Base-by-base conservation (phyloP, 2,113 vertebrate genomes). In the Naja naja region DNA sequence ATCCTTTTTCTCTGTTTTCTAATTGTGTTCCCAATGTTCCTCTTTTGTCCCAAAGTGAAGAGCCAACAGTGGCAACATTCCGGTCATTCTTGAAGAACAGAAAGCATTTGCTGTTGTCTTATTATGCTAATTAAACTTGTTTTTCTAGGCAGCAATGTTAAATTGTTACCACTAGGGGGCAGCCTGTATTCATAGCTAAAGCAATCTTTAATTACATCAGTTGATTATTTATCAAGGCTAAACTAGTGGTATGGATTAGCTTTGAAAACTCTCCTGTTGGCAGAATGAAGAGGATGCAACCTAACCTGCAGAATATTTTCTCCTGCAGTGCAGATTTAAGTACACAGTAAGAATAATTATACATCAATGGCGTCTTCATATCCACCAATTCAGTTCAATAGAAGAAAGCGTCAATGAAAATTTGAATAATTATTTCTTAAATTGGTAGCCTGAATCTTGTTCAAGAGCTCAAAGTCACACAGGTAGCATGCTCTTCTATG, bases 81-180 rank as follows among this genome's bases (percentile, higher is more conserved):
- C 47, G 8, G 39, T 87, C 47, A 86, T 86, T 52, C 81, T 52
- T 43, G 20, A 18, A 52, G 45, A 93, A 85, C 27, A 49, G 85
- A 86, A 89, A 30, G 6, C 34, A 34, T 74, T 89, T 89, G 88
- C 43, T 85, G 56, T 92, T 45, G n/a, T 7, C 27, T 85, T 30
- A 27, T 88, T 87, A 53, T 56, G 39, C 39, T 45, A 88, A 55
- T 85, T 34, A 74, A 60, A 5, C 60, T 69, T 16, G 7, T 27
- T 43, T 81, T 39, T 47, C 0, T 8, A 22, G 58, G 2, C 43
- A 0, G 9, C 2, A 0, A 5, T 3, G 5, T 0, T 9, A 58
- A 54, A 1, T 49, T 0, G 4, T 22, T 43, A 92, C 55, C 96
- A 93, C 94, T 95, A 95, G 93, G 96, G 95, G 91, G 95, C 95